A percentile compares a stretch with the other conserved stretches of the same genome.
Conservation (phyloP, 2,888 invertebrate species). For the Orchesellides sinensis region DNA sequence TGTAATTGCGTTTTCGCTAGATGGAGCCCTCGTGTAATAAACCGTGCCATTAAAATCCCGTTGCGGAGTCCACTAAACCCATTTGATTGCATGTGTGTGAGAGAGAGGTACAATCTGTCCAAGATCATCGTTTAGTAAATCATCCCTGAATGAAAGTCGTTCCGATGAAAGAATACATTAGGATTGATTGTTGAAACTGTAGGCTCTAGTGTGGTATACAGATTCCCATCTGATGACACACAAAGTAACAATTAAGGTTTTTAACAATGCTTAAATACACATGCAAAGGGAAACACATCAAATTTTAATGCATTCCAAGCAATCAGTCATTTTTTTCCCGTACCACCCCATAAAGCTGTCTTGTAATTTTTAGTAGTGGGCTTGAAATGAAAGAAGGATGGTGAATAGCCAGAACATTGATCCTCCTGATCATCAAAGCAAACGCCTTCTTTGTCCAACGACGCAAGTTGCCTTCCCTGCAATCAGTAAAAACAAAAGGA, state of each 20-base stretch:
- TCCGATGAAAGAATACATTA: constrained; percentile 92
- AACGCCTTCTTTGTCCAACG: constrained; percentile 92
- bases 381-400: constrained; percentile 95
- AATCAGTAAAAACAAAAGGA: constrained; percentile 7
- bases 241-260: constrained; percentile 5
- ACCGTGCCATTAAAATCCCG: too few species aligned
- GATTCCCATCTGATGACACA: constrained; percentile 82
- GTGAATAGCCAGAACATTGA: constrained; percentile 86
- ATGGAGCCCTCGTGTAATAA: too few species aligned
- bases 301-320: too few species aligned
- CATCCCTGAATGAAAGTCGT: constrained; percentile 92
- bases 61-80: too few species aligned
- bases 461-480: constrained; percentile 91
- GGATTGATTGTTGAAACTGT: constrained; percentile 90
- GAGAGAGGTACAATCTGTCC: too few species aligned
- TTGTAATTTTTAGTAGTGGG: constrained; percentile 82
- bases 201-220: constrained; percentile 90
- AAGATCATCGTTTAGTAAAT: constrained; percentile 86
- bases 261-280: too few species aligned
- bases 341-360: constrained; percentile 73
- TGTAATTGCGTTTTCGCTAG: too few species aligned
- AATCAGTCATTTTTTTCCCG: too few species aligned
- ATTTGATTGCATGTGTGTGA: too few species aligned
- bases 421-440: constrained; percentile 83
- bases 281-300: too few species aligned